Evolutionary conservation across 2,797 vertebrate species (phyloP).

Genomic region (Phoxinus dragarum): DNA sequence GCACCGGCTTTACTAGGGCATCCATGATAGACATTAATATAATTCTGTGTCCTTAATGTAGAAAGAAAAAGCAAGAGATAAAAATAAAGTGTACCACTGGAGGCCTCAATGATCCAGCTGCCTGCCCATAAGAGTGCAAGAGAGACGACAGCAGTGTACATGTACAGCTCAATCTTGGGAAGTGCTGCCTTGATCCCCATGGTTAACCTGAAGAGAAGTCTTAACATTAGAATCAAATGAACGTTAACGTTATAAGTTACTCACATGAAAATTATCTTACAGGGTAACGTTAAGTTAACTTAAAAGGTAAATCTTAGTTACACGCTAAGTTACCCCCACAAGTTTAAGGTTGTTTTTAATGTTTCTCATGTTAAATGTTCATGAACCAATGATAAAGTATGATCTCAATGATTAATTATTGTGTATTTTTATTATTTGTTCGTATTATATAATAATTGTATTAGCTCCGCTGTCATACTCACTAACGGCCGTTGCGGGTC

Average conservation of each 20-base stretch:
- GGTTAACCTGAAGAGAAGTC: conserved; percentile 42
- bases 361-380: background rate
- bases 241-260: too few relatives aligned
- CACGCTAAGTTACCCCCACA: background rate
- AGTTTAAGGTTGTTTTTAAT: background rate
- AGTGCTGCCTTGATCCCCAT: conserved; percentile 92
- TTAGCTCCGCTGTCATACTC: background rate
- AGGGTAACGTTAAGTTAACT: too few relatives aligned
- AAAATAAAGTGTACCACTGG: conserved; percentile 81
- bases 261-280: background rate
- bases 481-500: conserved; percentile 17
- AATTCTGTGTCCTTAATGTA: background rate
- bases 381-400: background rate
- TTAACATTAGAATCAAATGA: background rate
- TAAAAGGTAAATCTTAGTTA: too few relatives aligned
- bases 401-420: background rate
- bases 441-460: background rate
- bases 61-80: conserved; percentile 7
- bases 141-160: conserved; percentile 85
- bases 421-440: background rate
- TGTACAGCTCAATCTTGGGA: conserved; percentile 88
- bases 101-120: conserved; percentile 89
- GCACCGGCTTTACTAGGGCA: background rate
- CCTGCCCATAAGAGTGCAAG: conserved; percentile 86
- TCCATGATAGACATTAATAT: background rate